Evolutionary conservation across 2,888 invertebrate species (phyloP), one percentile per base, ranked within the genome.

Genomic region (Drosophila incognita): DNA sequence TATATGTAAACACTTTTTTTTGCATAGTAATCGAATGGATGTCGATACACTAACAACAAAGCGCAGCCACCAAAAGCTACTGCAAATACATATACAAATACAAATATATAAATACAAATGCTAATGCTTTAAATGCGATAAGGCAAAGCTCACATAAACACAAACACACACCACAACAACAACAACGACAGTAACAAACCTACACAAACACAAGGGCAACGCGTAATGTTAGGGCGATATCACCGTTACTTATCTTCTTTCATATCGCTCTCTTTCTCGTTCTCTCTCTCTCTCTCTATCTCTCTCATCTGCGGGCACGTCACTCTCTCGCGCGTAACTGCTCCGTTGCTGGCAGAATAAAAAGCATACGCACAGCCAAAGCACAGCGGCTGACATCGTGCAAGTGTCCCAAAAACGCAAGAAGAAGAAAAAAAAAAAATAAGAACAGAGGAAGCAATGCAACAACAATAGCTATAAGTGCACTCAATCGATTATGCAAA

Each of bases 371-470:
- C 82, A 85, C 70, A 79, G 86, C 76, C 62, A 57, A 64, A 75
- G 67, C 90, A 89, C 90, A 89, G 89, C 87, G 87, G 83, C 74
- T 87, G 69, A 13, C 77, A 57, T 70, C 52, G 59, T 65, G 42
- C 53, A 61, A 79, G 69, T 64, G 62, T 61, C 36, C 7, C 21
- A 49, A 56, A 61, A 63, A 35, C 64, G 27, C 31, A 62, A 63
- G 57, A 61, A 65, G 48, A 68, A 67, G 61, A 46, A 56, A 29
- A 29, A 49, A 31, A 49, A 29, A 49, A 31, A 49, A 35, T 5
- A 48, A 64, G 38, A 52, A 56, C 27, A 36, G 18, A 48, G 64
- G 38, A 52, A 52, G 36, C 49, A 54, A 11, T 56, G 54, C 48
- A 48, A 24, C n/a, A 46, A 21, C 53, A 71, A 38, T 21, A 59